Evolutionary conservation across 2,797 vertebrate species (phyloP).

Genomic region (Sylvilagus floridanus): DNA sequence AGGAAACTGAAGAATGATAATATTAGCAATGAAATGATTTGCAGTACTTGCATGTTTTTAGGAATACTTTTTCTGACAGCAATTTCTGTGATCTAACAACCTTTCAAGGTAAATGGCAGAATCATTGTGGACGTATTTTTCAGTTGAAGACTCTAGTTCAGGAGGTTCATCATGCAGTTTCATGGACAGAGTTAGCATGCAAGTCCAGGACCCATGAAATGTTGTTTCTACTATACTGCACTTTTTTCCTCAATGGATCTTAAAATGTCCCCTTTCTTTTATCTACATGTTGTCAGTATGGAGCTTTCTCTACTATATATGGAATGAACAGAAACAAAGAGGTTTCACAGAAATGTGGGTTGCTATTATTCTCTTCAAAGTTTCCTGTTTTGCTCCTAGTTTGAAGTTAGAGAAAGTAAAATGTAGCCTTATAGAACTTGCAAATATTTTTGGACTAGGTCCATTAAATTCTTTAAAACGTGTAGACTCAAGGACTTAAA

Average conservation of each 20-base stretch:
- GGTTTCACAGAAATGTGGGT: background rate
- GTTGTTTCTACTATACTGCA: background rate
- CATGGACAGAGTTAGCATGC: background rate
- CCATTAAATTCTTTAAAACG: constrained; percentile 12
- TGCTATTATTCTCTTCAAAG: background rate
- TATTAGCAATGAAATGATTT: constrained; percentile 23
- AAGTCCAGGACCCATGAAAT: background rate
- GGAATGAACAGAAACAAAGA: background rate
- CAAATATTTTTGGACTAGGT: background rate
- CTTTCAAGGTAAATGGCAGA: background rate
- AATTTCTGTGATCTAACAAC: background rate
- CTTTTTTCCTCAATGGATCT: background rate
- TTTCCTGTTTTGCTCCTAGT: background rate
- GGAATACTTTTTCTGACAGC: background rate
- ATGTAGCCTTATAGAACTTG: background rate
- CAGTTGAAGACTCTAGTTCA: background rate
- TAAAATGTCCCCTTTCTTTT: background rate
- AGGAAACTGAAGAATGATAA: background rate
- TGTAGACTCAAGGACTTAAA: background rate
- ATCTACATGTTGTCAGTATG: background rate
- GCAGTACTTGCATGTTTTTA: background rate
- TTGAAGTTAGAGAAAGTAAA: background rate
- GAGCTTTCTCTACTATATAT: background rate
- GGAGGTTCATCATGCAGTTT: background rate
- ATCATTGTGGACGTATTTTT: background rate